Percentiles rank a stretch among this genome's conserved stretches.
Evolutionary conservation across 2,113 vertebrate genomes (phyloP).

Genomic region (Tachuris rubrigastra): DNA sequence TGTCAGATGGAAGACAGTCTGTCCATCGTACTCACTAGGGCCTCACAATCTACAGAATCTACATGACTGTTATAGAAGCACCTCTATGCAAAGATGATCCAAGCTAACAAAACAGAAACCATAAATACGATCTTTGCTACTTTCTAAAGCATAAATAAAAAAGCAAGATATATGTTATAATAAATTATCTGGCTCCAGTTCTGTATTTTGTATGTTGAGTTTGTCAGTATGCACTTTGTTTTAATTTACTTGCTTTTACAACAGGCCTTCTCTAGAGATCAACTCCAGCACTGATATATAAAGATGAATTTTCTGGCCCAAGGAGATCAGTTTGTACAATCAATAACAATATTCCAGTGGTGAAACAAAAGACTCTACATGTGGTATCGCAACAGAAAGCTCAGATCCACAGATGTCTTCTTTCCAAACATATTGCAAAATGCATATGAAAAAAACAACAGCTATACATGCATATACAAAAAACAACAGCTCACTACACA

Average conservation of each 20-base stretch:
- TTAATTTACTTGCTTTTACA: constrained; percentile 45
- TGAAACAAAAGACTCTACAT: constrained; percentile 34
- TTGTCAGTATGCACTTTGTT: constrained; percentile 18
- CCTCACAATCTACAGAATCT: background rate
- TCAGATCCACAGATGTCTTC: constrained; percentile 15
- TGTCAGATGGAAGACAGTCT: background rate
- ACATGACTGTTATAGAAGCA: background rate
- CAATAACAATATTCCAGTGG: constrained; percentile 46
- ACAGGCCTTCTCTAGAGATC: constrained; percentile 2
- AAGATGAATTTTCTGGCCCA: constrained; percentile 61
- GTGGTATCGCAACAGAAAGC: constrained; percentile 34
- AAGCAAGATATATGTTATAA: background rate
- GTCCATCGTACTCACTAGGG: background rate
- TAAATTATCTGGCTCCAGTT: background rate
- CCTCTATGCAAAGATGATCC: background rate
- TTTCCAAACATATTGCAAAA: constrained; percentile 44
- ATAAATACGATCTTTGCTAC: background rate
- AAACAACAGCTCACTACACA: background rate
- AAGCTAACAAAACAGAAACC: background rate
- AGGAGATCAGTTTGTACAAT: constrained; percentile 54
- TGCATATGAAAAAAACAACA: background rate
- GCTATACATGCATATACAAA: background rate
- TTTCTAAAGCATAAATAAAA: background rate
- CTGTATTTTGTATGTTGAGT: background rate
- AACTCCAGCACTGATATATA: background rate